Base-by-base conservation (phyloP, 2,888 invertebrate genomes). In the Disparrhopalites patrizii region DNA sequence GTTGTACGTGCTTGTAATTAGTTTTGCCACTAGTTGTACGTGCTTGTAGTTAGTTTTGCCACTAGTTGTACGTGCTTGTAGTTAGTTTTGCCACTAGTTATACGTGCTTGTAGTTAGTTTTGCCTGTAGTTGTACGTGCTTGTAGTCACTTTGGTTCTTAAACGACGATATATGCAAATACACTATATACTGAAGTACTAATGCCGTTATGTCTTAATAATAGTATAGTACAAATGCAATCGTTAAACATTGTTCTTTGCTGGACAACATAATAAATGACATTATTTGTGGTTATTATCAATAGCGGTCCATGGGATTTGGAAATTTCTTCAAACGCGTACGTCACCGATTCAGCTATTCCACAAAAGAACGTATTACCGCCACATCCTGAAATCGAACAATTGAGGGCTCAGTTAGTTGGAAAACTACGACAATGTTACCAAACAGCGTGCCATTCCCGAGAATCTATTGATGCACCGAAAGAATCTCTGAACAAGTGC, bases 311-410 rank as follows among this genome's bases (percentile, higher is more conserved):
- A 4, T 97, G 96, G 95, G 95, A 97, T 79, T 84, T 97, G 77
- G 94, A 95, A 79, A 86, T 95, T 64, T 86, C 88, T 56, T 94
- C 94, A 40, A 96, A 96, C 84, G 91, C 91, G 67, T 88, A 94
- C 58, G 89, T 93, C 76, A 87, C 86, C 78, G 96, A 96, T 79
- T 83, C 93, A 70, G 85, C 88, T 71, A 83, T 90, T 70, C 90
- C 91, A 63, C 95, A 95, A 77, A 92, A 95, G 20, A 93, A 95
- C 82, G 83, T 90, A 69, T 89, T 91, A 65, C 95, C 96, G 77
- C 92, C 96, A 20, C 93, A 96, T 83, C 96, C 97, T 0, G 95
- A 96, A 79, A 86, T 92, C 54, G 96, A 97, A 80, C 87, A 87
- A n/a, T 84, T 89, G 75, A 84, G 97, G 69, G 90, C 90, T 73